Evolutionary conservation across 2,888 invertebrate genomes (phyloP).

Genomic region (Andrena chrysosceles): DNA sequence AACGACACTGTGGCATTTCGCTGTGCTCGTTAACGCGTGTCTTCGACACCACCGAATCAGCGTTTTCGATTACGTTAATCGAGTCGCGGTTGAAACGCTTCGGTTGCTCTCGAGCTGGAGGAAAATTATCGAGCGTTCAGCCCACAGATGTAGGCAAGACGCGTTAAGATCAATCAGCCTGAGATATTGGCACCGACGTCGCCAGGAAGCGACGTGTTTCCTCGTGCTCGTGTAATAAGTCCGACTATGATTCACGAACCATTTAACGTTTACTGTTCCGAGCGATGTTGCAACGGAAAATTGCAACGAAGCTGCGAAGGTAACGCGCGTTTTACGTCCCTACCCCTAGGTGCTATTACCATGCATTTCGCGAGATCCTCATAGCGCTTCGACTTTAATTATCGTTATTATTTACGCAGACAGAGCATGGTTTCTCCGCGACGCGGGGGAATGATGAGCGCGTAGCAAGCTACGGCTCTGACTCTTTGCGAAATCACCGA

Average conservation of each 20-base stretch:
- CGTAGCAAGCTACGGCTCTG: too few relatives aligned
- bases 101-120: background rate
- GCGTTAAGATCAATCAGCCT: background rate
- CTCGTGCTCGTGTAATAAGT: conserved; percentile 5
- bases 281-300: background rate
- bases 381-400: conserved; percentile 32
- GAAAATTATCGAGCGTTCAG: background rate
- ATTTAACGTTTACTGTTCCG: background rate
- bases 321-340: conserved; percentile 5
- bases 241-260: background rate
- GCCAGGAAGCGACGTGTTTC: background rate
- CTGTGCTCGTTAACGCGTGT: conserved; percentile 41
- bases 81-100: background rate
- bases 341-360: conserved; percentile 10
- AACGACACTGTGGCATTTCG: conserved; percentile 65
- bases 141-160: background rate
- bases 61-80: conserved; percentile 19
- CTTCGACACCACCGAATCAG: conserved; percentile 25
- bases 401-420: conserved; percentile 29
- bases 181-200: conserved; percentile 10
- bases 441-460: background rate
- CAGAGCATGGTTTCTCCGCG: conserved; percentile 17
- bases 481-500: background rate
- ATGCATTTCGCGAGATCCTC: conserved; percentile 13
- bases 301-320: background rate